Conservation (phyloP, 2,797 vertebrate species). For the Crenichthys baileyi region DNA sequence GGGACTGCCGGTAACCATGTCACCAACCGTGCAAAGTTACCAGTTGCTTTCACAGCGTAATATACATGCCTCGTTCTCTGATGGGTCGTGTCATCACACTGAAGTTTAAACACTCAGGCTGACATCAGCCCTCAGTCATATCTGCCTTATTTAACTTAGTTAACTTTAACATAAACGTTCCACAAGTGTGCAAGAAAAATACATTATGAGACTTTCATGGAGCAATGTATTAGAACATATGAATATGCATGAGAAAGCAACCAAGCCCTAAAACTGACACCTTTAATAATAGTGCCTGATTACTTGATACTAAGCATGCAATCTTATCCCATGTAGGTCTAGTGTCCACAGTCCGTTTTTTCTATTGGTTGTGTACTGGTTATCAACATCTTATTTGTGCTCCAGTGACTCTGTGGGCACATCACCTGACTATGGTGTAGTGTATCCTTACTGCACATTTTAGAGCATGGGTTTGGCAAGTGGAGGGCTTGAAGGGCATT, state of each 20-base stretch:
- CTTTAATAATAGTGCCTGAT: conserved; percentile 68
- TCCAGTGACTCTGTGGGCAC: conserved; percentile 66
- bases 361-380: conserved; percentile 50
- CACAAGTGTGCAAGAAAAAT: neutral
- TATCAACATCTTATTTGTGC: conserved; percentile 75
- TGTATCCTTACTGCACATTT: conserved; percentile 65
- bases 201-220: conserved; percentile 2
- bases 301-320: conserved; percentile 78
- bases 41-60: conserved; percentile 18
- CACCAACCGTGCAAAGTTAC: conserved; percentile 67
- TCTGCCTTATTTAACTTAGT: neutral
- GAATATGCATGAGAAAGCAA: conserved; percentile 71
- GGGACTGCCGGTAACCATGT: conserved; percentile 47
- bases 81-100: conserved; percentile 55
- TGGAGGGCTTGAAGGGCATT: conserved; percentile 46
- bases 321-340: conserved; percentile 73
- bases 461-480: conserved; percentile 49
- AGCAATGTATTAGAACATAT: conserved; percentile 29
- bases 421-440: conserved; percentile 78
- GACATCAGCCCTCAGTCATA: neutral
- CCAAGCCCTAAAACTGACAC: conserved; percentile 71
- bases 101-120: conserved; percentile 51
- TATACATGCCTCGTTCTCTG: conserved; percentile 51
- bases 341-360: conserved; percentile 65
- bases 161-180: neutral